Evolutionary conservation across 2,113 vertebrate genomes (phyloP).

Genomic region (Rhinopithecus roxellana): DNA sequence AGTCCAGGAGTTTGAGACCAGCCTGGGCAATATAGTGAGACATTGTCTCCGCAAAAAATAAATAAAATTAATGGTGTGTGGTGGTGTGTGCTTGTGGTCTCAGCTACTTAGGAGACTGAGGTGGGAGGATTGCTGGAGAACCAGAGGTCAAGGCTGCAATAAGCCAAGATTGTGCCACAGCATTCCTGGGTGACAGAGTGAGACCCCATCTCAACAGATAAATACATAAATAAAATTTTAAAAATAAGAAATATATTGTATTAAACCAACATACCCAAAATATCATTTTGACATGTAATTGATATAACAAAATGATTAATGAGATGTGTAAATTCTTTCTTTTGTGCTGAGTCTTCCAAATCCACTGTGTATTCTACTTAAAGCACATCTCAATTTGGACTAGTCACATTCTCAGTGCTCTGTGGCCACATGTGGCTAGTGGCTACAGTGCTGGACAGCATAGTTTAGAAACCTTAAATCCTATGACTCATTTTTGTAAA

Average conservation of each 20-base stretch:
- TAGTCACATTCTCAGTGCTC: neutral
- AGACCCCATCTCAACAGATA: no score
- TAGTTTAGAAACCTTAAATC: neutral
- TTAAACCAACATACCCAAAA: neutral
- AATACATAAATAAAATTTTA: no score
- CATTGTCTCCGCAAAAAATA: no score
- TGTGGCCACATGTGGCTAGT: neutral
- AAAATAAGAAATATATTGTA: neutral
- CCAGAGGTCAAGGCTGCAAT: no score
- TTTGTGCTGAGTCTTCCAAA: neutral
- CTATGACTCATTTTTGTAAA: constrained; percentile 30
- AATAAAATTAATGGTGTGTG: no score
- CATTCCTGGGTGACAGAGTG: no score
- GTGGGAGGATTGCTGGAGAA: no score
- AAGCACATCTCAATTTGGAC: neutral
- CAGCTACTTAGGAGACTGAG: no score
- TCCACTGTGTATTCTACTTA: neutral
- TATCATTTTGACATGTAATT: neutral
- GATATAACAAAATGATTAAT: neutral
- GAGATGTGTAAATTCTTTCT: neutral
- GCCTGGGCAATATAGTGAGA: no score
- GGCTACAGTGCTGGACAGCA: neutral
- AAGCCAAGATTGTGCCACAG: no score
- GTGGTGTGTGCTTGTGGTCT: no score
- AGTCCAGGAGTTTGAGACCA: no score